Evolutionary conservation across 1,140 invertebrate species (phyloP), one percentile per base, ranked within the genome.

Genomic region (Brachionus calyciflorus): DNA sequence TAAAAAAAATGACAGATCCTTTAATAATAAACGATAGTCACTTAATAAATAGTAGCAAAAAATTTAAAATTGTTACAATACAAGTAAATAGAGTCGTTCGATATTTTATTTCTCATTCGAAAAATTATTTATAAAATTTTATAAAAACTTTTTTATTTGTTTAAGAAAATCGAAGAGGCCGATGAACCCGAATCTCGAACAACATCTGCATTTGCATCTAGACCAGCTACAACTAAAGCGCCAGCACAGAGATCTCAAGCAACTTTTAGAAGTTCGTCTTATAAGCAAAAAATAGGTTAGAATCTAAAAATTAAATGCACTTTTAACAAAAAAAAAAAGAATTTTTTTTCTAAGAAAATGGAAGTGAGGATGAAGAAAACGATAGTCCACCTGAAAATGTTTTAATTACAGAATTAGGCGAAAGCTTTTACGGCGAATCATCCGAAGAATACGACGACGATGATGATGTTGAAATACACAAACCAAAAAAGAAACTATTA

Each of bases 191-290:
- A 73, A 7, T 73, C 69, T 12, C 69, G 69, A 12, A 28, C 69
- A 40, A 30, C 19, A n/a, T 51, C 69, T 51, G 40, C 46, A 26
- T 51, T 55, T 21, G 46, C 21, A 12, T 73, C 69, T 9, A 21
- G 69, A 12, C 69, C 69, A 55, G 46, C 69, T 19, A 73, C 69
- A 10, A 73, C 49, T 14, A 49, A 51, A 51, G 30, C 46, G 19
- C 69, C 69, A 7, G 69, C 69, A 14, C 69, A 73, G 28, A 19
- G 69, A 17, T 73, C 69, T 21, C 69, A 73, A 51, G 69, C 69
- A 9, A 73, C 69, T 26, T 73, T 73, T 73, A 49, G 69, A 73
- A 73, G 44, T 26, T 73, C 69, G 1, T 73, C 65, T 46, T 48
- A 30, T 21, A 48, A 70, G 6, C 40, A 51, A 70, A 51, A 49